Evolutionary conservation across 1,140 invertebrate genomes (phyloP).

Genomic region (Vanessa atalanta): DNA sequence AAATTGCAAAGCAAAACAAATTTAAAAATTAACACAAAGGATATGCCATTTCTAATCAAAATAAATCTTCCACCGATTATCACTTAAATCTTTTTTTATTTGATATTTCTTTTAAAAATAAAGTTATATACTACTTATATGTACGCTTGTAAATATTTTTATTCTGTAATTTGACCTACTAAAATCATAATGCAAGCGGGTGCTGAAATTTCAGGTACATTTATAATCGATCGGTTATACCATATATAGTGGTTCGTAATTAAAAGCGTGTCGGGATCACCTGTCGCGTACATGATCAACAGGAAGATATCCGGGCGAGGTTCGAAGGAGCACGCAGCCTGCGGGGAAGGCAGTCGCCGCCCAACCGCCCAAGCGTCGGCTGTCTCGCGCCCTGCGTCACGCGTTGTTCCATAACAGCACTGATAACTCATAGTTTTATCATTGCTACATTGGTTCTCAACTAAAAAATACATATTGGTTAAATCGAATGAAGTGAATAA

Average conservation of each 20-base stretch:
- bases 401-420: slow-evolving; percentile 18
- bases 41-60: too few species aligned
- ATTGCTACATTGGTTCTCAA: slow-evolving; percentile 37
- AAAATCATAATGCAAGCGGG: background rate
- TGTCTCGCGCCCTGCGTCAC: slow-evolving; percentile 41
- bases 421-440: slow-evolving; percentile 45
- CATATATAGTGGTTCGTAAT: slow-evolving; percentile 41
- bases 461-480: slow-evolving; percentile 14
- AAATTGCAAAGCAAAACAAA: too few species aligned
- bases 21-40: too few species aligned
- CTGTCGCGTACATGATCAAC: slow-evolving; percentile 77
- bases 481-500: slow-evolving; percentile 13
- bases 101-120: too few species aligned
- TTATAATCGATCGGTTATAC: slow-evolving; percentile 27
- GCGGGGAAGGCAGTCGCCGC: slow-evolving; percentile 73
- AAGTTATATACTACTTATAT: too few species aligned
- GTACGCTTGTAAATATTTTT: background rate
- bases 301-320: slow-evolving; percentile 75
- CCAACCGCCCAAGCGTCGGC: slow-evolving; percentile 68
- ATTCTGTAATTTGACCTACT: background rate
- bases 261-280: slow-evolving; percentile 64
- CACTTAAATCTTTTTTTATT: too few species aligned
- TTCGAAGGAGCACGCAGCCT: slow-evolving; percentile 61
- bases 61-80: too few species aligned
- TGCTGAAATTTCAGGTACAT: background rate